Conservation (phyloP, 2,888 invertebrate species). For the Metacarcinus magister region DNA sequence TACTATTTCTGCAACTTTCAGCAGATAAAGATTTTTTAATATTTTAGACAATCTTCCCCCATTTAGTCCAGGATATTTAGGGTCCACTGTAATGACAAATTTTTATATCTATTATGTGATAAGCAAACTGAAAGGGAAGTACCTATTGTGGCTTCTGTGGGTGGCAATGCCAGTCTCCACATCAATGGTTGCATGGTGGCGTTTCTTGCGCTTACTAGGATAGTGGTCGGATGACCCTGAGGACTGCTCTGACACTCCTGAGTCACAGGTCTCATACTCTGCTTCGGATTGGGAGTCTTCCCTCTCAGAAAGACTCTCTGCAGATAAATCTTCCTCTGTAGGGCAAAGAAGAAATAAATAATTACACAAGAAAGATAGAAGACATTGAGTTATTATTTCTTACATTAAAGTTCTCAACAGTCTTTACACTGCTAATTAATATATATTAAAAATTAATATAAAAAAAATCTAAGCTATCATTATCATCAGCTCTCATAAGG, state of each 20-base stretch:
- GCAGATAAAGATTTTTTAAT: no score
- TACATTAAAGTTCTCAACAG: no score
- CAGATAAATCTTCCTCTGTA: conserved; percentile 77
- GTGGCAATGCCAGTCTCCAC: conserved; percentile 69
- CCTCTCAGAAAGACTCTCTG: conserved; percentile 77
- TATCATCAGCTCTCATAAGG: background rate
- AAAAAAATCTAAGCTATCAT: background rate
- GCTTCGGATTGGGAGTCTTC: conserved; percentile 80
- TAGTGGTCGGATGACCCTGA: conserved; percentile 71
- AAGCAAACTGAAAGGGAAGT: background rate
- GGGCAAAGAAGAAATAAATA: background rate
- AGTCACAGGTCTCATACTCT: conserved; percentile 96
- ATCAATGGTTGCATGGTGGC: conserved; percentile 74
- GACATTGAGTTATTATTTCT: no score
- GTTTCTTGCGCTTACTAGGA: conserved; percentile 78
- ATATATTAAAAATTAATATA: background rate
- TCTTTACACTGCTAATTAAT: no score
- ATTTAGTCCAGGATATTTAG: background rate
- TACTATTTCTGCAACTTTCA: no score
- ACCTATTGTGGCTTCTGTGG: conserved; percentile 66
- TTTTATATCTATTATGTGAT: background rate
- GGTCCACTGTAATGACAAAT: background rate
- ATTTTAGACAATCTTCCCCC: no score
- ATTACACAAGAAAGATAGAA: background rate
- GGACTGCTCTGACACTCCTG: conserved; percentile 87